Base-by-base conservation (phyloP, 1,140 invertebrate species). In the Oryctes rhinoceros region DNA sequence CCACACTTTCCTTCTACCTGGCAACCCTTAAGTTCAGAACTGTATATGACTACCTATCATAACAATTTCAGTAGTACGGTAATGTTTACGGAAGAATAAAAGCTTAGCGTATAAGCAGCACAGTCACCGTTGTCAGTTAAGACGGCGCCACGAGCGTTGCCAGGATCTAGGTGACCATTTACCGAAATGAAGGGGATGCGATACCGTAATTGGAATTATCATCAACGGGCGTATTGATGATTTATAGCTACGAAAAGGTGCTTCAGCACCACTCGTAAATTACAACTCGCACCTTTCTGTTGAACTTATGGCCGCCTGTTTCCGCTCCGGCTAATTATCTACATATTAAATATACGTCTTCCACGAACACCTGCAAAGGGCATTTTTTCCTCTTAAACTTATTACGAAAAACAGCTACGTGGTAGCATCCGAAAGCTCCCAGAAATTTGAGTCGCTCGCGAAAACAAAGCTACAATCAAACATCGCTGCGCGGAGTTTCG, bases 141-240 rank as follows among this genome's bases (percentile, higher is more conserved):
- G 24, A 24, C 37, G 65, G 24, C 65, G 24, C 13, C 24, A 35
- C 35, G 53, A 9, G 35, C 20, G 24, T 37, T 24, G 65, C 13
- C 20, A 71, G 11, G 65, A 24, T 18, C 10, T 37, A 37, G 24
- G 20, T 9, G 35, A 71, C 20, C 65, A 71, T 71, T 35, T 24
- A 24, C 65, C 20, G 20, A 71, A 71, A 71, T 37, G 65, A 37
- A 71, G 35, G 24, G 65, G 65, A 35, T 13, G 65, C 65, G 65
- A 37, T 71, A 71, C 65, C 7, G 65, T 71, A 71, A 24, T 71
- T 71, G 35, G 24, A 71, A 71, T 71, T 71, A 71, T 71, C 65
- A 30, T 24, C 65, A 20, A 24, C 10, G 65, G 65, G 65, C 20
- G n/a, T 71, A 71, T 71, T 71, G 35, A 37, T 71, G 65, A 71